These are phyloP conservation scores for Brachyopa scutellaris DNA, from an alignment of 2,888 invertebrate species.

Conservation along the genomic window DNA sequence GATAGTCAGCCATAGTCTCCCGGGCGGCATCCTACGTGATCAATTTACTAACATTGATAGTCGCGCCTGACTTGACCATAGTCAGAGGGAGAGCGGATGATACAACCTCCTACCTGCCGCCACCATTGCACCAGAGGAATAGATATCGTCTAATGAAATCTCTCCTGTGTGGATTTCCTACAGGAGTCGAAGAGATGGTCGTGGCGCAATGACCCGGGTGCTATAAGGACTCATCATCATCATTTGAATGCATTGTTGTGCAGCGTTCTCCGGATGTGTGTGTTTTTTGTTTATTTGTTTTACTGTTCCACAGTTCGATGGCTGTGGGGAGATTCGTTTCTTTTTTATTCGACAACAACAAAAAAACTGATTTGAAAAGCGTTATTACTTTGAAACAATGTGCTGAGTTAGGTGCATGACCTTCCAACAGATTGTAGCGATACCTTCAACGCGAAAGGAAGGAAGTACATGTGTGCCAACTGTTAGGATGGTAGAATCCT, in stretches of 20 bases:
- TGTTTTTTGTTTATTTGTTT: constrained; percentile 17
- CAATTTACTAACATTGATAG: constrained; percentile 72
- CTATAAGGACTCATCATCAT: constrained; percentile 64
- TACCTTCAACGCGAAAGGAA: constrained; percentile 12
- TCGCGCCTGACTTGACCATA: constrained; percentile 63
- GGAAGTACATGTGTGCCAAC: constrained; percentile 51
- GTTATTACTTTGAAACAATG: constrained; percentile 56
- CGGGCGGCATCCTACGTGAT: constrained; percentile 68
- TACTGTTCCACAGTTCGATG: too few species aligned
- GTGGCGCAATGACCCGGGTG: constrained; percentile 61
- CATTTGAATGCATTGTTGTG: constrained; percentile 73
- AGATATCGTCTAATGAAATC: constrained; percentile 69
- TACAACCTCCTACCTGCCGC: constrained; percentile 24
- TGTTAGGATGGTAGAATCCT: constrained; percentile 1
- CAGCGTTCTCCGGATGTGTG: constrained; percentile 67
- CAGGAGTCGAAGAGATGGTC: constrained; percentile 20
- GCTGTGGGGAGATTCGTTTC: too few species aligned
- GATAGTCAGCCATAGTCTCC: constrained; percentile 66
- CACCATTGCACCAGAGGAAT: constrained; percentile 33
- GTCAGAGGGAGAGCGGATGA: constrained; percentile 5
- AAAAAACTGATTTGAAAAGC: not conserved
- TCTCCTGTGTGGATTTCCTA: constrained; percentile 44
- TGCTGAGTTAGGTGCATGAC: constrained; percentile 56
- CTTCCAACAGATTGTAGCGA: constrained; percentile 53
- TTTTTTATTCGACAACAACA: constrained; percentile 35